Conservation (phyloP, 2,888 invertebrate species). For the Sinelater perroti region DNA sequence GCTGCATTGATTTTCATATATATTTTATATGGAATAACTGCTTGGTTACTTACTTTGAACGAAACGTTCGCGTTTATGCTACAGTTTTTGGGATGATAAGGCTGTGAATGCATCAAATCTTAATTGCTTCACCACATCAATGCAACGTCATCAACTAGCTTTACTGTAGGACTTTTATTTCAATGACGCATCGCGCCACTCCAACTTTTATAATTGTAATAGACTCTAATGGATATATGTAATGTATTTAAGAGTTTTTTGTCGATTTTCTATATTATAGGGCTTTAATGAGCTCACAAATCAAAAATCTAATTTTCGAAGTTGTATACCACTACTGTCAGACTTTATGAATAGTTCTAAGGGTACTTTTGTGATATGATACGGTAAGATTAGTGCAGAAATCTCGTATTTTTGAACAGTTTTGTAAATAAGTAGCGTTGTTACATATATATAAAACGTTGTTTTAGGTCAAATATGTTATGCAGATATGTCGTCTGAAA, state of each 20-base stretch:
- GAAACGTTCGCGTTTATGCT: not conserved
- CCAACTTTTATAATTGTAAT: no score
- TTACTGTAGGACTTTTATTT: no score
- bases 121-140: conserved; percentile 9
- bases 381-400: conserved; percentile 1
- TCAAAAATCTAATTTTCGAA: not conserved
- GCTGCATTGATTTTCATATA: not conserved
- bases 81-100: conserved; percentile 1
- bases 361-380: conserved; percentile 10
- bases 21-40: not conserved
- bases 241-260: no score
- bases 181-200: no score
- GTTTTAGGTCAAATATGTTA: not conserved
- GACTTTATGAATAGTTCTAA: conserved; percentile 1
- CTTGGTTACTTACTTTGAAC: not conserved
- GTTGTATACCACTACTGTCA: not conserved
- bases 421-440: conserved; percentile 15
- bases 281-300: conserved; percentile 1
- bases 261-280: no score
- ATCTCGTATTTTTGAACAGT: conserved; percentile 11
- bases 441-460: conserved; percentile 2
- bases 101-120: conserved; percentile 20
- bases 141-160: not conserved
- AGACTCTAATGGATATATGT: no score
- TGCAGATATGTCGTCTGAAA: conserved; percentile 3